Percentiles rank a stretch among this genome's conserved stretches.
Evolutionary conservation across 1,140 invertebrate species (phyloP).

Genomic region (Solen grandis): DNA sequence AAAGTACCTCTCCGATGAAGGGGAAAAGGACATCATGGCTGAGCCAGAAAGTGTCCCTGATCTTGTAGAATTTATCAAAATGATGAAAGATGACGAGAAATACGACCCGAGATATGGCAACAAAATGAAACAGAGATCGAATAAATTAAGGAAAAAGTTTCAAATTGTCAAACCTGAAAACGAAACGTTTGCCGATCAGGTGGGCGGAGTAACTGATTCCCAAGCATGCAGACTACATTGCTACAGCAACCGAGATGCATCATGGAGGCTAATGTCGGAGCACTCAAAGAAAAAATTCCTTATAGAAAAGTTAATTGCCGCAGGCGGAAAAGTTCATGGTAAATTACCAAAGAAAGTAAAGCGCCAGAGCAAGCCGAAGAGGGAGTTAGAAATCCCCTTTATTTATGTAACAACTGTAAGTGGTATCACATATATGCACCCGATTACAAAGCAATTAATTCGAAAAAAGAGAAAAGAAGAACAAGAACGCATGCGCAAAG

Average conservation of each 20-base stretch:
- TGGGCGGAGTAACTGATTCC: conserved; percentile 7
- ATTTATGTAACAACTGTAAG: conserved; percentile 20
- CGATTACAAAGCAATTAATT: neutral
- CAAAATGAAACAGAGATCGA: neutral
- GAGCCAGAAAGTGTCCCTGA: conserved; percentile 14
- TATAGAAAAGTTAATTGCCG: neutral
- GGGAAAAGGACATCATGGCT: neutral
- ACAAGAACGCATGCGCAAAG: neutral
- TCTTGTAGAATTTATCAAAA: conserved; percentile 21
- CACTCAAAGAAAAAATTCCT: neutral
- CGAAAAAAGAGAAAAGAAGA: neutral
- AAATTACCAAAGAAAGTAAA: neutral
- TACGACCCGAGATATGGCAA: neutral
- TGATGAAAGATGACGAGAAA: neutral
- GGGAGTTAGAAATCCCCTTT: neutral
- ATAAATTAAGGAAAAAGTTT: neutral
- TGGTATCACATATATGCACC: conserved; percentile 29
- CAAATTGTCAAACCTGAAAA: neutral
- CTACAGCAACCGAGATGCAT: neutral
- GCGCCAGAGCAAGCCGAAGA: neutral
- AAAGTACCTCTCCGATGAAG: conserved; percentile 11
- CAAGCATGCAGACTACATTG: conserved; percentile 14
- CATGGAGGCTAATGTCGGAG: neutral
- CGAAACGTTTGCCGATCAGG: conserved; percentile 8
- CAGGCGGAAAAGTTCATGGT: conserved; percentile 1